A percentile compares a stretch with the other conserved stretches of the same genome.
phyloP scores from a whole-genome alignment of 2,797 vertebrate species.

The Anisognathus igniventris region DNA sequence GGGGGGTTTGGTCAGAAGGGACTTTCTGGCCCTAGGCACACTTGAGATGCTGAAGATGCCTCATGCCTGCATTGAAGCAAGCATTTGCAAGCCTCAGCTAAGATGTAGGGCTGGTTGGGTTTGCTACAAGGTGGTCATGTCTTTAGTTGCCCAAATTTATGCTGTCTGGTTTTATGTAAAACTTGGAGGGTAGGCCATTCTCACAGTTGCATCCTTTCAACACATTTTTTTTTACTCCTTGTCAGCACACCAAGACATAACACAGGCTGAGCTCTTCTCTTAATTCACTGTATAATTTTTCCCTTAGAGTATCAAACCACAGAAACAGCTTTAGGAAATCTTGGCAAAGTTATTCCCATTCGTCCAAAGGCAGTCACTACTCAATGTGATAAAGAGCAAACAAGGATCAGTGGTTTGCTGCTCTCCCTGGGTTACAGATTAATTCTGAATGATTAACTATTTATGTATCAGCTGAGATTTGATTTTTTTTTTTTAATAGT shows the following conservation, averaged over 20 bases:
- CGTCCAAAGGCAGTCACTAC: not conserved
- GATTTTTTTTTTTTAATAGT: not conserved
- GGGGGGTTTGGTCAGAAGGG: not conserved
- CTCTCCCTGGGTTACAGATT: not conserved
- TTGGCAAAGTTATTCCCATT: not conserved
- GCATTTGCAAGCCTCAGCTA: not conserved
- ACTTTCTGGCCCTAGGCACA: not conserved
- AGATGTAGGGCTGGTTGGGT: not conserved
- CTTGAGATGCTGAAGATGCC: not conserved
- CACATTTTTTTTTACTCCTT: not conserved
- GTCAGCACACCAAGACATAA: not conserved
- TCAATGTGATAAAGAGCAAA: not conserved
- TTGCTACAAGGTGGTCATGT: not conserved
- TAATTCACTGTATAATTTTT: not conserved
- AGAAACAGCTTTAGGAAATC: not conserved
- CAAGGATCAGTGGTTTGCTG: not conserved
- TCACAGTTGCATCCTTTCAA: not conserved
- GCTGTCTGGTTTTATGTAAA: not conserved
- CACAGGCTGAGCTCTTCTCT: not conserved
- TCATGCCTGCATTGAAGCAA: fast-evolving
- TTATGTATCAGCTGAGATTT: not conserved
- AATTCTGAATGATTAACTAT: not conserved
- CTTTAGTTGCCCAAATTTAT: not conserved
- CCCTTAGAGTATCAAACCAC: not conserved
- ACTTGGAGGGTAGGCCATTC: not conserved